Evolutionary conservation across 2,113 vertebrate species (phyloP).

Genomic region (Xenopus tropicalis): DNA sequence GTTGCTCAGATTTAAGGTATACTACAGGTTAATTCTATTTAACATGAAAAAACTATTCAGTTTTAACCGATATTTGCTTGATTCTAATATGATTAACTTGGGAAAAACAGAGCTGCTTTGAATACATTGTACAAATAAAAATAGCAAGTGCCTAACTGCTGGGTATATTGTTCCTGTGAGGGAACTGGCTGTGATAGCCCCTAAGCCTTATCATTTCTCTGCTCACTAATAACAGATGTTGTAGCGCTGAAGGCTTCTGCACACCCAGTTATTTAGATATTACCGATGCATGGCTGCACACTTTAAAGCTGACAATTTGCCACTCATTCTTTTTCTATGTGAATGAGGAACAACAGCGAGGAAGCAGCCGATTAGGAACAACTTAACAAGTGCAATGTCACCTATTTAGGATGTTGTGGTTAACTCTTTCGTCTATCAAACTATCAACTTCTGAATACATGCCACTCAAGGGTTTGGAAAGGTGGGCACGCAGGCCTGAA

Average conservation of each 20-base stretch:
- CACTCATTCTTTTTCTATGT: background rate
- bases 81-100: background rate
- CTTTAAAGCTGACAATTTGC: background rate
- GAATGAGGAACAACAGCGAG: too few relatives aligned
- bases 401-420: too few relatives aligned
- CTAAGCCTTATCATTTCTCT: background rate
- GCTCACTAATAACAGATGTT: background rate
- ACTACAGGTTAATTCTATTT: background rate
- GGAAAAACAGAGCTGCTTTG: background rate
- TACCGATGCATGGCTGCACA: background rate
- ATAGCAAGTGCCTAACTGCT: background rate
- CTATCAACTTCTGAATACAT: too few relatives aligned
- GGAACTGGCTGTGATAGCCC: background rate
- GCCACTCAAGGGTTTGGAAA: too few relatives aligned
- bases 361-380: too few relatives aligned
- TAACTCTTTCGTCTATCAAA: too few relatives aligned
- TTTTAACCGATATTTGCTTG: too few relatives aligned
- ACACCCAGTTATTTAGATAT: constrained; percentile 10
- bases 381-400: too few relatives aligned
- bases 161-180: background rate
- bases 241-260: background rate
- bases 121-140: background rate
- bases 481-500: too few relatives aligned
- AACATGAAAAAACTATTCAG: too few relatives aligned
- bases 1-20: background rate